These are phyloP conservation scores for Ceriagrion tenellum DNA, from an alignment of 2,888 invertebrate species.

Conservation along the genomic window DNA sequence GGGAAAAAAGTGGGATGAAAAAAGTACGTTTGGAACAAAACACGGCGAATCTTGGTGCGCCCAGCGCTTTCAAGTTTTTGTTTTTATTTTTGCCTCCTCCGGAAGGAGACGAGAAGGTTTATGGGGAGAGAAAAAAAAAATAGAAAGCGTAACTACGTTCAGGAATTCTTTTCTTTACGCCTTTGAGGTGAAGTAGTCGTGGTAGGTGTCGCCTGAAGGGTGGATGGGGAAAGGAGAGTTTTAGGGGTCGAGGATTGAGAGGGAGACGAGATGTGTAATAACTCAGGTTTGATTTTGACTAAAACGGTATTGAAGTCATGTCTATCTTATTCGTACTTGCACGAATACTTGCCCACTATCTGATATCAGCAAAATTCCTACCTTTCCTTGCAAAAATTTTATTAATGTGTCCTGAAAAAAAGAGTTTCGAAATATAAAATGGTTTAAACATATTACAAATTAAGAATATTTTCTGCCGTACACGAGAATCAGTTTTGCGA, in stretches of 20 bases:
- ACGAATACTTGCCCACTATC: too few relatives aligned
- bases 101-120: background rate
- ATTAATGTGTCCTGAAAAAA: too few relatives aligned
- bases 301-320: too few relatives aligned
- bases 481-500: too few relatives aligned
- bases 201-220: conserved; percentile 1
- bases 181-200: background rate
- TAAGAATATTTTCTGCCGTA: too few relatives aligned
- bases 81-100: background rate
- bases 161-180: background rate
- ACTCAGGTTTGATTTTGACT: background rate
- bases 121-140: background rate
- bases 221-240: background rate
- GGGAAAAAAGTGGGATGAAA: background rate
- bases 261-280: background rate
- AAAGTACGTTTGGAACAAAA: background rate
- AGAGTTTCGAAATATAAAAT: too few relatives aligned
- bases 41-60: conserved; percentile 1
- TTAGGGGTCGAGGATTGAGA: background rate
- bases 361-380: too few relatives aligned
- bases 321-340: too few relatives aligned
- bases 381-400: too few relatives aligned
- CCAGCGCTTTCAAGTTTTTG: background rate
- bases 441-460: too few relatives aligned
- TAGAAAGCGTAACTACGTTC: background rate